Conservation (phyloP, 2,113 vertebrate genomes). For the Pteropus alecto region DNA sequence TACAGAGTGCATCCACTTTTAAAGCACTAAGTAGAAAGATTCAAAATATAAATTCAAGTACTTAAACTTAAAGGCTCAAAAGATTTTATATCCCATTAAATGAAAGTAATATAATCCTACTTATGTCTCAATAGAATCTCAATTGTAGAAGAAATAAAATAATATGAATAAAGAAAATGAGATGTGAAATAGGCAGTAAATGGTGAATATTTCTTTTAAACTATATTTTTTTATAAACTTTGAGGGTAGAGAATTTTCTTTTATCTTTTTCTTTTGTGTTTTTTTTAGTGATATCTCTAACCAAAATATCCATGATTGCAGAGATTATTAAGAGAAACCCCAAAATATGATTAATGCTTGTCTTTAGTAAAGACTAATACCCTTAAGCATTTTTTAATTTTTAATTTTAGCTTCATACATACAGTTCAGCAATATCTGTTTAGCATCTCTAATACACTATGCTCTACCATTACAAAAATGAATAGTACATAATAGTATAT, state of each 20-base stretch:
- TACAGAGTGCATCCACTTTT: not conserved
- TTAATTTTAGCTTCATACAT: not conserved
- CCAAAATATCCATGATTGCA: not conserved
- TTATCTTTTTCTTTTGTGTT: not conserved
- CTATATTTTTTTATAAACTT: not conserved
- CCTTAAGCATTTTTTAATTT: not conserved
- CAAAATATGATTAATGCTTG: not conserved
- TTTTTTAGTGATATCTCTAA: not conserved
- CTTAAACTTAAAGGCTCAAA: not conserved
- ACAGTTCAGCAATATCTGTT: not conserved
- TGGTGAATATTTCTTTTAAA: constrained; percentile 24
- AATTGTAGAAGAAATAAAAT: constrained; percentile 47
- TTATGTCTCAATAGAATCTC: constrained; percentile 17
- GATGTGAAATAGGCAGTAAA: constrained; percentile 41
- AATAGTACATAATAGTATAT: not conserved
- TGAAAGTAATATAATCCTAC: constrained; percentile 23
- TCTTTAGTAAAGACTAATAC: not conserved
- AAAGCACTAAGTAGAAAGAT: constrained; percentile 1
- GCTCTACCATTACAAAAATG: not conserved
- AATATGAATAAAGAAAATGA: constrained; percentile 49
- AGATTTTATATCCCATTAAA: constrained; percentile 30
- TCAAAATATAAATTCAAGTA: constrained; percentile 15
- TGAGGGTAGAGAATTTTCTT: not conserved
- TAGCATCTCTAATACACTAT: not conserved
- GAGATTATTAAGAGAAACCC: not conserved